Conservation (phyloP, 2,113 vertebrate genomes). For the Hypanus sabinus region DNA sequence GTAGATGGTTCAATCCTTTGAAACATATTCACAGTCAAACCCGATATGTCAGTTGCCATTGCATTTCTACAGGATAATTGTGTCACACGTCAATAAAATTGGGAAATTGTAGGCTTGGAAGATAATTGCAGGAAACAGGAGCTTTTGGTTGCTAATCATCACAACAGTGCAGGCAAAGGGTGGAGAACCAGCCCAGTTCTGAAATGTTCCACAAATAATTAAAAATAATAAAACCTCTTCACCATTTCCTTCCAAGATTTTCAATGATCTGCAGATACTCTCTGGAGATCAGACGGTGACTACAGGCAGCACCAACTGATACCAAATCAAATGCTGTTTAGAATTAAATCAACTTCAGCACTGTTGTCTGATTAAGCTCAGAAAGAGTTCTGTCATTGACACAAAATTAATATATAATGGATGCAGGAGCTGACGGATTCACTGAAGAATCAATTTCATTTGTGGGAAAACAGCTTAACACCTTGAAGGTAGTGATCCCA, state of each 20-base stretch:
- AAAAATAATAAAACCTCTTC: background rate
- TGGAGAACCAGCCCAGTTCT: background rate
- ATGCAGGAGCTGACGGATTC: background rate
- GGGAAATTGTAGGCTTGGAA: background rate
- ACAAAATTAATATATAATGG: background rate
- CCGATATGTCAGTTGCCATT: background rate
- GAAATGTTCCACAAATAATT: background rate
- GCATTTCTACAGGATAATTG: background rate
- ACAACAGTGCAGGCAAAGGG: background rate
- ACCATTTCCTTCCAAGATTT: background rate
- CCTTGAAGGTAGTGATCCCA: background rate
- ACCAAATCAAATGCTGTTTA: background rate
- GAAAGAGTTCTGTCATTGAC: background rate
- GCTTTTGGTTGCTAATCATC: background rate
- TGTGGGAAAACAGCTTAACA: background rate
- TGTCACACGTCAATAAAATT: background rate
- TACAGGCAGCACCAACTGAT: no score
- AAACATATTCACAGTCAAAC: background rate
- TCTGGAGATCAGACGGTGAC: background rate
- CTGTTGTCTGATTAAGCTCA: background rate
- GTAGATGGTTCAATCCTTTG: background rate
- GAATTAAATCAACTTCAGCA: background rate
- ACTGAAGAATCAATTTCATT: background rate
- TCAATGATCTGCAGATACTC: background rate
- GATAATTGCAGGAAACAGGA: background rate